phyloP scores from a whole-genome alignment of 2,113 vertebrate species.

The Chroicocephalus ridibundus region DNA sequence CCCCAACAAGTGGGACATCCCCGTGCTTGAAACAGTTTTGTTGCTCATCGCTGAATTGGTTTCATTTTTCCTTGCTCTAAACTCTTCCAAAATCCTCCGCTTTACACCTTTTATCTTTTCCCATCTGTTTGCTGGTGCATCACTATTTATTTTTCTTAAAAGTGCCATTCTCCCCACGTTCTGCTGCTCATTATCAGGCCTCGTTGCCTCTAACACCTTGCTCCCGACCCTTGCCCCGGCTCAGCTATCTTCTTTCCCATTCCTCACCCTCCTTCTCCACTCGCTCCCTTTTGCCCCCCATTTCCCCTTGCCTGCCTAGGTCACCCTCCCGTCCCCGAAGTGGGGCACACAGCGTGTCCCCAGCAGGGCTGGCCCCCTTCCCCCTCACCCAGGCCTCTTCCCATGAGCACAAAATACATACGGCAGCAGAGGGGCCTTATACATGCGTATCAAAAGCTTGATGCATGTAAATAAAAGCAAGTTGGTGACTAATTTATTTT shows the following conservation, averaged over 20 bases:
- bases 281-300: neutral
- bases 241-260: neutral
- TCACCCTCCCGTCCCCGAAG: neutral
- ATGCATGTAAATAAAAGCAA: constrained; percentile 43
- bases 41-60: neutral
- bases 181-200: neutral
- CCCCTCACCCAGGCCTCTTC: neutral
- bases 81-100: neutral
- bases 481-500: constrained; percentile 45
- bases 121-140: neutral
- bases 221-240: neutral
- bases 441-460: neutral
- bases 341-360: no score
- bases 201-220: neutral
- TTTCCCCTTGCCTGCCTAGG: neutral
- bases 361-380: neutral
- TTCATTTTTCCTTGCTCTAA: neutral
- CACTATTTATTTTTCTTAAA: neutral
- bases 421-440: neutral
- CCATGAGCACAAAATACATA: neutral
- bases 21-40: neutral
- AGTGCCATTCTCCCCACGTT: neutral
- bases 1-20: neutral
- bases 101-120: neutral
- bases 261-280: neutral